Percentiles rank a stretch among this genome's conserved stretches.
These are phyloP conservation scores for Scolopax bukidnonensis DNA, from an alignment of 2,797 vertebrate genomes.

Conservation along the genomic window DNA sequence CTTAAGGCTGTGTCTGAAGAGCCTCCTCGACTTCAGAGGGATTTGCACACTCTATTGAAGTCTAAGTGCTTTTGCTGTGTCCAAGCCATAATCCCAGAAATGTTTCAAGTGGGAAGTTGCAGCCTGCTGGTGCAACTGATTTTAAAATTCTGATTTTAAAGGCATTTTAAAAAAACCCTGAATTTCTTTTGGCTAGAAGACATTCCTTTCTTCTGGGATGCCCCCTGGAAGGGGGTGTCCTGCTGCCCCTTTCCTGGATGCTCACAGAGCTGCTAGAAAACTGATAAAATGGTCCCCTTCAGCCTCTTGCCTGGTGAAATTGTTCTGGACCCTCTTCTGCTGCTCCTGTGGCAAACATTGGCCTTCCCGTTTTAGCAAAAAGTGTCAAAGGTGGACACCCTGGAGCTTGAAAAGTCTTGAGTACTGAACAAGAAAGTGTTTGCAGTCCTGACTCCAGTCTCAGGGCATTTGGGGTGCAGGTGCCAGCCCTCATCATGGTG, in stretches of 20 bases:
- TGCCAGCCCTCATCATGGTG: background rate
- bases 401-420: background rate
- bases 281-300: too few relatives aligned
- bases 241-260: background rate
- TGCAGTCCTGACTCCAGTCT: background rate
- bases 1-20: background rate
- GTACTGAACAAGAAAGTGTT: background rate
- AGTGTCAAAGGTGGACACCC: too few relatives aligned
- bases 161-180: background rate
- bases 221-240: background rate
- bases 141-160: background rate
- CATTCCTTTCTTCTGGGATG: background rate
- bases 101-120: background rate
- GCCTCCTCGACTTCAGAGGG: background rate
- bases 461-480: background rate
- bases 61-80: background rate
- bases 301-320: background rate
- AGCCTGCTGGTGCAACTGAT: background rate
- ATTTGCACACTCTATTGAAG: background rate
- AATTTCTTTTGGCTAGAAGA: background rate
- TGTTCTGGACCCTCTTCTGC: background rate
- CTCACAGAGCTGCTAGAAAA: background rate
- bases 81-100: background rate
- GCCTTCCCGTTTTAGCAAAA: background rate
- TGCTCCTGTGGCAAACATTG: background rate